These are phyloP conservation scores for Steinernema khuongi DNA, from an alignment of 1,140 invertebrate genomes.

Conservation along the genomic window DNA sequence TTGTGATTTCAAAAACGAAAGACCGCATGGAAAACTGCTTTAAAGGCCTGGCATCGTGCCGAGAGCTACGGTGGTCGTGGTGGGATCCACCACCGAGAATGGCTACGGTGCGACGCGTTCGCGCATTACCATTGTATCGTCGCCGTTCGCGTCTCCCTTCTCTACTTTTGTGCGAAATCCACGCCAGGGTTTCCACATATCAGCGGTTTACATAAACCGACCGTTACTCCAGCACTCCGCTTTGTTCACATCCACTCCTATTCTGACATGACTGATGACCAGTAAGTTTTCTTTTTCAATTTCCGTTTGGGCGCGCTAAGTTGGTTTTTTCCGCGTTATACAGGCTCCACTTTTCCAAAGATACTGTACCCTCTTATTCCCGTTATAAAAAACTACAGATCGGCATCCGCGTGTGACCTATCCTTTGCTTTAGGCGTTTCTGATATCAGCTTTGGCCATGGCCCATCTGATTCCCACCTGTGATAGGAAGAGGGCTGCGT, in stretches of 20 bases:
- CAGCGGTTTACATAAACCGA: neutral
- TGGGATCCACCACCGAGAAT: neutral
- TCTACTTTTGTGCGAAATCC: slow-evolving; percentile 10
- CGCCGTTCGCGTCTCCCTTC: neutral
- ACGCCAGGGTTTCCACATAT: neutral
- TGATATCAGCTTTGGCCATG: too few relatives aligned
- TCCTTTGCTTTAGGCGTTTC: too few relatives aligned
- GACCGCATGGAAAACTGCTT: neutral
- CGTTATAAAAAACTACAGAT: too few relatives aligned
- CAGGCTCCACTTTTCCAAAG: too few relatives aligned
- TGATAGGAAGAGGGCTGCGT: too few relatives aligned
- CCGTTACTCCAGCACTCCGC: neutral
- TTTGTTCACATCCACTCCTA: neutral
- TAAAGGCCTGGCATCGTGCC: neutral
- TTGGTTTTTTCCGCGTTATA: too few relatives aligned
- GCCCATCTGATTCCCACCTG: too few relatives aligned
- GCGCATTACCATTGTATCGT: neutral
- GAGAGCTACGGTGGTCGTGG: neutral
- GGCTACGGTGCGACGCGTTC: slow-evolving; percentile 9
- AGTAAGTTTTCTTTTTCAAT: slow-evolving; percentile 40
- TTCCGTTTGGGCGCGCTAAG: too few relatives aligned
- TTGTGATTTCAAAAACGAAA: neutral
- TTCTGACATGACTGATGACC: slow-evolving; percentile 50
- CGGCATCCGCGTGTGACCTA: too few relatives aligned
- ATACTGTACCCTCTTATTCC: too few relatives aligned